Evolutionary conservation across 2,113 vertebrate species (phyloP).

Genomic region (Caranx melampygus): DNA sequence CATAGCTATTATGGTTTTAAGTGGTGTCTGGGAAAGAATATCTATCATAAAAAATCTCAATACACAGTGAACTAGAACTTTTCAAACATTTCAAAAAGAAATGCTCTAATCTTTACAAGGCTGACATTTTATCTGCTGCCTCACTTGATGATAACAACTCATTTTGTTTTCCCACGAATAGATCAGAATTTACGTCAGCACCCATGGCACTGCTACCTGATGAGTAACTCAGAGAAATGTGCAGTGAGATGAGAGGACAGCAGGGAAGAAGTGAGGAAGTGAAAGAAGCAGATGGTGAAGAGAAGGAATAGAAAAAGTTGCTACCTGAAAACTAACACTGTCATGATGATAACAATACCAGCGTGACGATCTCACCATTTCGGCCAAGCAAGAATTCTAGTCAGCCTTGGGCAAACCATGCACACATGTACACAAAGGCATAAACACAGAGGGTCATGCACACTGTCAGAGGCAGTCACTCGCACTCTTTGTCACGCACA

Average conservation of each 20-base stretch:
- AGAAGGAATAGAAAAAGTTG: constrained; percentile 19
- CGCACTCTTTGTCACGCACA: constrained; percentile 20
- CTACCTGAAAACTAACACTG: constrained; percentile 15
- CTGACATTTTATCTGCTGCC: constrained; percentile 1
- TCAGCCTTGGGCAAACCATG: constrained; percentile 41
- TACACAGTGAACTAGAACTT: not conserved
- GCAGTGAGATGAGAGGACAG: constrained; percentile 8
- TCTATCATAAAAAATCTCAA: not conserved
- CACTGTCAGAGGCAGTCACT: constrained; percentile 34
- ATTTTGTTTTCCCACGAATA: not conserved
- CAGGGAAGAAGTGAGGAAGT: not conserved
- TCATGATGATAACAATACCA: constrained; percentile 15
- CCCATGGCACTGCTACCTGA: not conserved
- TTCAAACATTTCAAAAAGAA: not conserved
- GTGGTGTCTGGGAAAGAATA: not conserved
- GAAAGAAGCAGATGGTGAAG: not conserved
- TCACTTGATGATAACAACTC: not conserved
- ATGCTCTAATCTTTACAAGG: not conserved
- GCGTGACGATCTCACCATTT: constrained; percentile 27
- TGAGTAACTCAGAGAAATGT: not conserved
- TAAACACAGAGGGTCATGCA: constrained; percentile 14
- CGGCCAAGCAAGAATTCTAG: constrained; percentile 15
- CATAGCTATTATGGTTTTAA: not conserved
- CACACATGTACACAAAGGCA: constrained; percentile 1
- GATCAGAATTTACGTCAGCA: not conserved